Conservation (phyloP, 2,888 invertebrate species). For the Gortyna flavago region DNA sequence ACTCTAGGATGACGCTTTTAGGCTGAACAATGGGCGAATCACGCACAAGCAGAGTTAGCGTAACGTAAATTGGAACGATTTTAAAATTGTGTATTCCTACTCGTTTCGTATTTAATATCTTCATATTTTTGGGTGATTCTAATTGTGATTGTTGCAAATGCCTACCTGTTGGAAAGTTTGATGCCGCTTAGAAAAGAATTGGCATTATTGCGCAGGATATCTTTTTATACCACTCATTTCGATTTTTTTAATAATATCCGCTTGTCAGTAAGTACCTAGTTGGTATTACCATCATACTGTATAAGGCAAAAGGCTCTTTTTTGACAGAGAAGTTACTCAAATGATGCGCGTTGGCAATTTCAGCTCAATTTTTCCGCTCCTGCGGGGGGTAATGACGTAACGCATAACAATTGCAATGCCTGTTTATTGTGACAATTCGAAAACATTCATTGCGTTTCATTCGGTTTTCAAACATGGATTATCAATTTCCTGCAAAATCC, state of each 20-base stretch:
- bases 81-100: neutral
- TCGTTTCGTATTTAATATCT: neutral
- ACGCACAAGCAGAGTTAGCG: no score
- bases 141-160: no score
- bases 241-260: neutral
- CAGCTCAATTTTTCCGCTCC: neutral
- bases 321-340: neutral
- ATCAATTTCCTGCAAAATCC: neutral
- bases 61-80: neutral
- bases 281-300: neutral
- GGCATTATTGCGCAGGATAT: neutral
- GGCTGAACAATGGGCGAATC: neutral
- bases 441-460: neutral
- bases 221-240: neutral
- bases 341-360: neutral
- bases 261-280: neutral
- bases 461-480: neutral
- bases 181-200: neutral
- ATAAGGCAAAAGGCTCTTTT: neutral
- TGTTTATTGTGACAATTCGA: neutral
- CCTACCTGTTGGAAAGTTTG: neutral
- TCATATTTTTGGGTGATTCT: neutral
- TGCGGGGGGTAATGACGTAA: neutral
- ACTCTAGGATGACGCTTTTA: neutral
- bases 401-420: neutral